These are phyloP conservation scores for Eriosoma lanigerum DNA, from an alignment of 1,140 invertebrate species.

Conservation along the genomic window DNA sequence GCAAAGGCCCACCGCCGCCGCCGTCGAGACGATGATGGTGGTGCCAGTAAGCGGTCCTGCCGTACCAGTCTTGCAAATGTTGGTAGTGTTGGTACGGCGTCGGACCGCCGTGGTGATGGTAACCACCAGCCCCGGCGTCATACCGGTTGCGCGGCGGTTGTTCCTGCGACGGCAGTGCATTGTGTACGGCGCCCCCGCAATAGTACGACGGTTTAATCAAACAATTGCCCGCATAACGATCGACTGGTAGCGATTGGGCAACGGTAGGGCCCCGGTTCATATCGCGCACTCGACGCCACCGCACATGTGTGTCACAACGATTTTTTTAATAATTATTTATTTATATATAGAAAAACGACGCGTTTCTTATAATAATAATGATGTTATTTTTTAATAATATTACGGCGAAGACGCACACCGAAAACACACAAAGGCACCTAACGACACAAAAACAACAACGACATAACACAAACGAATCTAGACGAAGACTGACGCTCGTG, in stretches of 20 bases:
- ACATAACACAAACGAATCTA: constrained; percentile 15
- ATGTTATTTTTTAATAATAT: background rate
- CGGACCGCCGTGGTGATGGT: background rate
- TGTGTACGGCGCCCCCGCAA: constrained; percentile 4
- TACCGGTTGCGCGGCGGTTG: constrained; percentile 13
- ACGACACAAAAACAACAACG: background rate
- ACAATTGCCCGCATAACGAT: constrained; percentile 69
- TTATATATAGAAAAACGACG: background rate
- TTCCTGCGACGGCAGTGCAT: background rate
- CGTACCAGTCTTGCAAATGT: constrained; percentile 37
- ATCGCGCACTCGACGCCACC: constrained; percentile 29
- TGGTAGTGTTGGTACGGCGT: constrained; percentile 20
- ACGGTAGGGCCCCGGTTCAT: constrained; percentile 62
- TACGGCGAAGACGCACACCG: background rate
- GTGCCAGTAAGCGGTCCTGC: constrained; percentile 47
- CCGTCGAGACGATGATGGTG: constrained; percentile 54
- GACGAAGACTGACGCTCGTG: constrained; percentile 21
- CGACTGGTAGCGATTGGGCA: constrained; percentile 66
- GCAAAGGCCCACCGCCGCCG: constrained; percentile 54
- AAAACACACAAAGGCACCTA: background rate
- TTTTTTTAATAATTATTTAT: too few relatives aligned
- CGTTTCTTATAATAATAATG: background rate
- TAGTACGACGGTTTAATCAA: constrained; percentile 59
- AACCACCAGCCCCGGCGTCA: constrained; percentile 41
- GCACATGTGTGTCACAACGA: constrained; percentile 1